phyloP scores from a whole-genome alignment of 1,140 invertebrate species.

The Scylla paramamosain region DNA sequence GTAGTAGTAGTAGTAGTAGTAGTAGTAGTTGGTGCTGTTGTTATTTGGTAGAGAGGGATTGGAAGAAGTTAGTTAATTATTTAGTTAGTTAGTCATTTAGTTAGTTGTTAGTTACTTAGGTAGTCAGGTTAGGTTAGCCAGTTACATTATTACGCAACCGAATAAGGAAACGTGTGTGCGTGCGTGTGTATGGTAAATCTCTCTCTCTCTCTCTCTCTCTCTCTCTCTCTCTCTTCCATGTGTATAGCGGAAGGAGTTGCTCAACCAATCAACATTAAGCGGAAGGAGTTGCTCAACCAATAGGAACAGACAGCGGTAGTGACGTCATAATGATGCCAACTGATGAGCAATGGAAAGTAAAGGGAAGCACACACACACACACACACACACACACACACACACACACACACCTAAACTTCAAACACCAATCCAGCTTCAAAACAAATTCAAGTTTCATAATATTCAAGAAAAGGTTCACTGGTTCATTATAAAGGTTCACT shows the following conservation, averaged over 20 bases:
- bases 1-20: not conserved
- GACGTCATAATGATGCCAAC: not conserved
- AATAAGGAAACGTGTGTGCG: too few relatives aligned
- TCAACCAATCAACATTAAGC: not conserved
- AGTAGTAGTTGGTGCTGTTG: not conserved
- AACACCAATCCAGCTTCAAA: not conserved
- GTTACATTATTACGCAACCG: too few relatives aligned
- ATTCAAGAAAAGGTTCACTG: not conserved
- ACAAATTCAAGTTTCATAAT: not conserved
- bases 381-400: conserved; percentile 25
- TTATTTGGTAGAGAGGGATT: too few relatives aligned
- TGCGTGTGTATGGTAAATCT: too few relatives aligned
- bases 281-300: not conserved
- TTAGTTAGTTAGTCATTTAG: too few relatives aligned
- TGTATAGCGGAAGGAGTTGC: not conserved
- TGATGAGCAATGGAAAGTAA: not conserved
- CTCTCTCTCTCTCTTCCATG: not conserved
- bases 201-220: too few relatives aligned
- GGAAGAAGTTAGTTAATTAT: too few relatives aligned
- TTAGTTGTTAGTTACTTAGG: too few relatives aligned
- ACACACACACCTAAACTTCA: not conserved
- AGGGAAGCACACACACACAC: not conserved
- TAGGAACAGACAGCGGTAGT: not conserved
- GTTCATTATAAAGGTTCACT: too few relatives aligned
- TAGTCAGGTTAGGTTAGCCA: too few relatives aligned